Percentiles rank a stretch among this genome's conserved stretches.
phyloP scores from a whole-genome alignment of 2,888 invertebrate genomes.

The Stenichneumon culpator region DNA sequence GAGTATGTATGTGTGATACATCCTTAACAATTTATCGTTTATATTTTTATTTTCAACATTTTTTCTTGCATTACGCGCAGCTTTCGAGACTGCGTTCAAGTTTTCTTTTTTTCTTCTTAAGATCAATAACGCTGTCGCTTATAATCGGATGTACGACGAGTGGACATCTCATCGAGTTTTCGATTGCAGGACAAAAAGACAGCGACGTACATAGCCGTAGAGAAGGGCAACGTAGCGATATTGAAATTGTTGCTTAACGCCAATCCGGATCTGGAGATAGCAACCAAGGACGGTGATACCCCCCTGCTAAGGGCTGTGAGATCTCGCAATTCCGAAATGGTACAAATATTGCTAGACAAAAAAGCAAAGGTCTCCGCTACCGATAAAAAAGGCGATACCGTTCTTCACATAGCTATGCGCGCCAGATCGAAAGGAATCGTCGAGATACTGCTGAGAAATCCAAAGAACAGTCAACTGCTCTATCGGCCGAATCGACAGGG shows the following conservation, averaged over 20 bases:
- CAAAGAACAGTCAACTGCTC: slow-evolving; percentile 97
- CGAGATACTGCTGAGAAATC: slow-evolving; percentile 97
- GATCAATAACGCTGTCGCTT: neutral
- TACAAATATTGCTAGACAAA: slow-evolving; percentile 95
- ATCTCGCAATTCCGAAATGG: slow-evolving; percentile 95
- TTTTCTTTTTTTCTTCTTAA: neutral
- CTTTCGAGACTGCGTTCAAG: neutral
- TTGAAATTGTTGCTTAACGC: slow-evolving; percentile 94
- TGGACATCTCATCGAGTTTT: neutral
- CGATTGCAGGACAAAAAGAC: slow-evolving; percentile 93
- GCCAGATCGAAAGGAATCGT: slow-evolving; percentile 97
- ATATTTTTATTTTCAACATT: too few species aligned
- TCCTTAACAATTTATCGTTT: too few species aligned
- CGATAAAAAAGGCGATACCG: slow-evolving; percentile 97
- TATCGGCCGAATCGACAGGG: slow-evolving; percentile 97
- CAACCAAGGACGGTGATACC: slow-evolving; percentile 98
- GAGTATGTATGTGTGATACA: too few species aligned
- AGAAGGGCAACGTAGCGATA: slow-evolving; percentile 96
- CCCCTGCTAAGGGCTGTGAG: slow-evolving; percentile 96
- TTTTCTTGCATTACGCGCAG: too few species aligned
- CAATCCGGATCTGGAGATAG: slow-evolving; percentile 97
- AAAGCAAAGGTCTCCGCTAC: slow-evolving; percentile 96
- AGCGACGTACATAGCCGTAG: slow-evolving; percentile 97
- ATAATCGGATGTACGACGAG: neutral
- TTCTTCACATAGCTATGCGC: slow-evolving; percentile 97